Evolutionary conservation across 2,113 vertebrate genomes (phyloP).

Genomic region (Poeciliopsis retropinna): DNA sequence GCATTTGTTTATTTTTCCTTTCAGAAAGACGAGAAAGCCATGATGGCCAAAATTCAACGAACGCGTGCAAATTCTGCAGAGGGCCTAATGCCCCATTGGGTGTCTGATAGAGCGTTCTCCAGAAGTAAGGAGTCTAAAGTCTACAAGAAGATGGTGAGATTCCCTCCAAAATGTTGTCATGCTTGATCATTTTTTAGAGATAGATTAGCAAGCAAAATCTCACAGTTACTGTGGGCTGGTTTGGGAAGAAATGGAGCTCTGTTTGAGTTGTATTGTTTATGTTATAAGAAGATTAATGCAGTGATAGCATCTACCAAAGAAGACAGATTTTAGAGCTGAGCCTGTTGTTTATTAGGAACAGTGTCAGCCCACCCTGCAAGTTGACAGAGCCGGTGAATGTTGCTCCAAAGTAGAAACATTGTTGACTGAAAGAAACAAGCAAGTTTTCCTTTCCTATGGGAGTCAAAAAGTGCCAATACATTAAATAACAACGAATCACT

Average conservation of each 20-base stretch:
- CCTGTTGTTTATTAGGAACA: not conserved
- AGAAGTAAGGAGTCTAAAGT: constrained; percentile 95
- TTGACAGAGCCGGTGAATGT: not conserved
- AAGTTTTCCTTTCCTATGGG: not conserved
- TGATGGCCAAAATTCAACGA: constrained; percentile 93
- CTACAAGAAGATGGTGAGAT: constrained; percentile 95
- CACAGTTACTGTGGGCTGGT: no score
- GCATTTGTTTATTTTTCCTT: constrained; percentile 27
- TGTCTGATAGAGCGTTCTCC: constrained; percentile 90
- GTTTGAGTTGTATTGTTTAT: not conserved
- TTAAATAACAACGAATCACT: no score
- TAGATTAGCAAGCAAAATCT: not conserved
- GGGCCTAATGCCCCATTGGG: constrained; percentile 91
- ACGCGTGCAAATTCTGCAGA: constrained; percentile 89
- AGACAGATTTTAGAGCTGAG: not conserved
- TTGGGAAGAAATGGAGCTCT: not conserved
- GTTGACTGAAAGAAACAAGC: not conserved
- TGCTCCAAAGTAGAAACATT: not conserved
- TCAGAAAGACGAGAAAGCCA: constrained; percentile 96
- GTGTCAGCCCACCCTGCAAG: not conserved
- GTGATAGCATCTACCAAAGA: not conserved
- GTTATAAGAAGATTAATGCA: not conserved
- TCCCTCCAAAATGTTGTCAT: not conserved
- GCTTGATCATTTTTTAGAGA: constrained; percentile 2
- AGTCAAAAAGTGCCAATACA: no score